Evolutionary conservation across 2,797 vertebrate species (phyloP), one percentile per base, ranked within the genome.

Genomic region (Streptopelia turtur): DNA sequence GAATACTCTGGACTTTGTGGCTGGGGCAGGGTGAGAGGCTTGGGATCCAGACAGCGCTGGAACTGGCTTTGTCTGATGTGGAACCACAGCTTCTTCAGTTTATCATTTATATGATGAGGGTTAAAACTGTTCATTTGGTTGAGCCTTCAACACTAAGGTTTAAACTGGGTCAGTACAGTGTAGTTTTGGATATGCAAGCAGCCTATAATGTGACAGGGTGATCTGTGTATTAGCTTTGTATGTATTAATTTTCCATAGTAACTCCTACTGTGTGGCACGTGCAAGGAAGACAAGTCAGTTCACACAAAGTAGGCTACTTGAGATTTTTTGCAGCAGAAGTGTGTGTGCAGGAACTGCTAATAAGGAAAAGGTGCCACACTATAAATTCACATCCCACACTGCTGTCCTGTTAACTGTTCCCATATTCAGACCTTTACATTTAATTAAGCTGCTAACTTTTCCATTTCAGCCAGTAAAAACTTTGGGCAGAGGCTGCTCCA

Each of bases 381-480:
- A 17, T 45, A 45, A 83, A 83, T 89, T 89, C 41, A n/a, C 18
- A 37, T 59, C 33, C 25, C 25, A 9, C 71, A 47, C 18, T 57
- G 31, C 59, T 66, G 59, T 27, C 18, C 53, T 55, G 30, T 69
- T 33, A 56, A 74, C 17, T 56, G 17, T 55, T 86, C 6, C 20
- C 83, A 1, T 81, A 70, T 88, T 80, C 88, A 68, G 55, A 45
- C 72, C 5, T 80, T 78, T 47, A 43, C 13, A 24, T 92, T 50
- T 89, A 76, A 78, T 80, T 74, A 80, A 75, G 23, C 56, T 68
- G 28, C n/a, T 83, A 50, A 59, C 33, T 81, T 82, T 15, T 43
- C 25, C 5, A 3, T 77, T 95, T 87, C 39, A 72, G 13, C n/a
- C 37, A 16, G 30, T 66, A 80, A 66, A 79, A 79, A 76, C 31